These are phyloP conservation scores for Denticeps clupeoides DNA, from an alignment of 2,797 vertebrate species.

Conservation along the genomic window DNA sequence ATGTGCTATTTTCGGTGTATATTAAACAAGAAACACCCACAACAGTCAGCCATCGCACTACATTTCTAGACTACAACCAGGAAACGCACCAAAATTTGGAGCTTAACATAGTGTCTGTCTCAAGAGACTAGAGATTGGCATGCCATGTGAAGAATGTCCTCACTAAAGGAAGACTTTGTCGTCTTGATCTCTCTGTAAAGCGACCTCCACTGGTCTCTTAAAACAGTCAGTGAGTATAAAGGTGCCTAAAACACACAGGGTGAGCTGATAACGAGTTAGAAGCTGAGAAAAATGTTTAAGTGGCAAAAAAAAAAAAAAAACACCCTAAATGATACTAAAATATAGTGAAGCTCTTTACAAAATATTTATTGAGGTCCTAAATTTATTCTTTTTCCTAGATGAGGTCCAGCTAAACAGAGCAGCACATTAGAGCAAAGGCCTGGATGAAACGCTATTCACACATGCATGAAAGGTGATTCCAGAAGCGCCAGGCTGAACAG, in stretches of 20 bases:
- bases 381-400: background rate
- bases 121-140: constrained; percentile 64
- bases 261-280: constrained; percentile 4
- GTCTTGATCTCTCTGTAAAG: constrained; percentile 7
- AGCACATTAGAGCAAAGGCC: no score
- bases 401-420: no score
- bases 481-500: no score
- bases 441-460: no score
- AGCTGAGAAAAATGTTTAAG: no score
- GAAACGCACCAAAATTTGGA: constrained; percentile 81
- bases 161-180: constrained; percentile 35
- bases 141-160: constrained; percentile 36
- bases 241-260: constrained; percentile 28
- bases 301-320: no score
- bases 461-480: no score
- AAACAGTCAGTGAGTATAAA: constrained; percentile 15
- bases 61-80: constrained; percentile 32
- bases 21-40: constrained; percentile 55
- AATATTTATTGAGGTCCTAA: constrained; percentile 1
- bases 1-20: constrained; percentile 73
- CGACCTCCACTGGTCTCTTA: background rate
- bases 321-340: no score
- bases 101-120: constrained; percentile 77
- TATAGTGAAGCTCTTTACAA: no score
- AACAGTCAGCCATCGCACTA: constrained; percentile 34